Percentiles rank a stretch among this genome's conserved stretches.
Conservation (phyloP, 64 coral and sea anemone genomes). For the Trachythela sp. region DNA sequence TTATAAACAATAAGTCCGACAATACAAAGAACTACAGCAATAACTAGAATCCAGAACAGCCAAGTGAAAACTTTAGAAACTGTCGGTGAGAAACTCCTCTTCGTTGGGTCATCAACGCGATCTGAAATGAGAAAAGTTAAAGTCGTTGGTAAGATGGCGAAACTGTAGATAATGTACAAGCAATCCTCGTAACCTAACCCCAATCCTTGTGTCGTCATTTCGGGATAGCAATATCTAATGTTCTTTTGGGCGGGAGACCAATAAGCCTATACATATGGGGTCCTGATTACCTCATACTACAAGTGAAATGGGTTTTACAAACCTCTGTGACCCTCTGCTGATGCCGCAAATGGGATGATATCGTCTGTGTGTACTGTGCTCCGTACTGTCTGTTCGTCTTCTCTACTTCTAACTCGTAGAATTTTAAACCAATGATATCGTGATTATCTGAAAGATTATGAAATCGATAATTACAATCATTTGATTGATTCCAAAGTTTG, state of each 20-base stretch:
- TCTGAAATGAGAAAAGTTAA: conserved; percentile 29
- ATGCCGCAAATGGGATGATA: conserved; percentile 65
- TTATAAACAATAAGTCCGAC: conserved; percentile 72
- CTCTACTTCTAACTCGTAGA: conserved; percentile 79
- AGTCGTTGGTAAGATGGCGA: not conserved
- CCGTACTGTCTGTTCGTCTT: conserved; percentile 1
- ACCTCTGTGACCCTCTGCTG: conserved; percentile 80
- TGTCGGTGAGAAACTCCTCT: conserved; percentile 79
- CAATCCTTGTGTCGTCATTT: no score
- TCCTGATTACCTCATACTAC: no score
- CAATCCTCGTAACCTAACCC: no score
- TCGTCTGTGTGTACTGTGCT: conserved; percentile 45
- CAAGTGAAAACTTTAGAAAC: conserved; percentile 73
- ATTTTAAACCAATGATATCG: conserved; percentile 94
- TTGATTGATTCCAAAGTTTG: not conserved
- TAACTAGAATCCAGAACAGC: conserved; percentile 72
- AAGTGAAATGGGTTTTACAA: not conserved
- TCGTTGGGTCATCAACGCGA: conserved; percentile 58
- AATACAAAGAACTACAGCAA: conserved; percentile 33
- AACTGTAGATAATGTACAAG: not conserved
- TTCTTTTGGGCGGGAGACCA: no score
- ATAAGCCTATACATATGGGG: no score
- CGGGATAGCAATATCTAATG: no score
- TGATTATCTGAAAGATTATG: conserved; percentile 71
- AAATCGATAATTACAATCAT: not conserved